Conservation (phyloP, 2,888 invertebrate species). For the Nomada goodeniana region DNA sequence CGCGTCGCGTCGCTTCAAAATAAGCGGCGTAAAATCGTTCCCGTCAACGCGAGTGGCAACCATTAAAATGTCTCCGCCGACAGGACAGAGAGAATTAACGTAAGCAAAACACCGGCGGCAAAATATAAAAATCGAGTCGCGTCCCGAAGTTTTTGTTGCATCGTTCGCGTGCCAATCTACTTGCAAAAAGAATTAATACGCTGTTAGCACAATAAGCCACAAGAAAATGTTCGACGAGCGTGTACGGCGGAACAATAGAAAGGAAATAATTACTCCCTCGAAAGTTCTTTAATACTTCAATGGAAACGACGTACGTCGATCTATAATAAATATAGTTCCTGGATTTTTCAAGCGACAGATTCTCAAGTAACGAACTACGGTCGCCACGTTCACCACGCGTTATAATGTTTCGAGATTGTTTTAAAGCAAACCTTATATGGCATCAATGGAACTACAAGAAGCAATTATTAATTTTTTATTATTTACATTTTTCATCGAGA, state of each 20-base stretch:
- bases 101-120: slow-evolving; percentile 8
- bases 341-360: neutral
- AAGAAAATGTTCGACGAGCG: too few species aligned
- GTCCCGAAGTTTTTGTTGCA: neutral
- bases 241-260: too few species aligned
- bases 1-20: slow-evolving; percentile 17
- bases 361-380: neutral
- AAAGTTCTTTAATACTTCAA: too few species aligned
- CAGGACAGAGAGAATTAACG: slow-evolving; percentile 22
- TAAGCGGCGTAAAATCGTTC: slow-evolving; percentile 27
- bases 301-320: too few species aligned
- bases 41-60: slow-evolving; percentile 21
- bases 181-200: neutral
- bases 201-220: neutral
- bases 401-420: too few species aligned
- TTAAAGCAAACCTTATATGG: too few species aligned
- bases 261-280: too few species aligned
- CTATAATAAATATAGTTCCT: neutral
- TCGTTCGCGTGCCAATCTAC: neutral
- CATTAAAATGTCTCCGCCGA: slow-evolving; percentile 25
- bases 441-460: too few species aligned
- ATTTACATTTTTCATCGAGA: too few species aligned
- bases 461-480: too few species aligned
- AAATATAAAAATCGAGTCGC: neutral
- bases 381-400: neutral